Evolutionary conservation across 2,888 invertebrate genomes (phyloP), one percentile per base, ranked within the genome.

Genomic region (Linnaemya vulpina): DNA sequence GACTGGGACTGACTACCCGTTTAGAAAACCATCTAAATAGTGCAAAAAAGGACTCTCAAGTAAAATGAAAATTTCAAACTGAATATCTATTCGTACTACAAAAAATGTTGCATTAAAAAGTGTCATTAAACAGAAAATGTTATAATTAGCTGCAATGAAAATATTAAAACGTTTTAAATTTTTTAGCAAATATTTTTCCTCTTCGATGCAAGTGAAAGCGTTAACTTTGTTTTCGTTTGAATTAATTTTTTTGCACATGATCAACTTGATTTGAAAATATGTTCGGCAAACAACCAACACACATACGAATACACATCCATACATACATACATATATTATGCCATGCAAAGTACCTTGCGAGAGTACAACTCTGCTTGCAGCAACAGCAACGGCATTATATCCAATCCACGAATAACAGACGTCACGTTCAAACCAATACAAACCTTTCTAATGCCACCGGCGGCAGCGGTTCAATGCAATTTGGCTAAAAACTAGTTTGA

Each of bases 201-300:
- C 20, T 53, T 3, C 25, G 74, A 49, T 62, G 62, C 76, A 81
- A 84, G 84, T 84, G 84, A 84, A 84, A 84, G 84, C 80, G 80
- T 73, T 60, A 55, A 80, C 22, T 67, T 76, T 79, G 22, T 46
- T 71, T 63, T 78, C 51, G 49, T 67, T 78, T 77, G 46, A 22
- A 67, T 80, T 63, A 15, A 30, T 9, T 30, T 38, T 65, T 68
- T 73, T 71, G 71, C 58, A 71, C 71, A 65, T 77, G 60, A 53
- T 81, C 40, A 84, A 75, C 58, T 58, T 79, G 70, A 70, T 78
- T 78, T 68, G n/a, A 60, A 62, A 74, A 38, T 60, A n/a, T n/a
- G n/a, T 38, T 11, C 43, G 13, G 25, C 25, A 46, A 74, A 70
- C 49, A 22, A 75, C 38, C 43, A 68, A 46, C 25, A 65, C 30